Evolutionary conservation across 2,113 vertebrate genomes (phyloP).

Genomic region (Pteruthius melanotis): DNA sequence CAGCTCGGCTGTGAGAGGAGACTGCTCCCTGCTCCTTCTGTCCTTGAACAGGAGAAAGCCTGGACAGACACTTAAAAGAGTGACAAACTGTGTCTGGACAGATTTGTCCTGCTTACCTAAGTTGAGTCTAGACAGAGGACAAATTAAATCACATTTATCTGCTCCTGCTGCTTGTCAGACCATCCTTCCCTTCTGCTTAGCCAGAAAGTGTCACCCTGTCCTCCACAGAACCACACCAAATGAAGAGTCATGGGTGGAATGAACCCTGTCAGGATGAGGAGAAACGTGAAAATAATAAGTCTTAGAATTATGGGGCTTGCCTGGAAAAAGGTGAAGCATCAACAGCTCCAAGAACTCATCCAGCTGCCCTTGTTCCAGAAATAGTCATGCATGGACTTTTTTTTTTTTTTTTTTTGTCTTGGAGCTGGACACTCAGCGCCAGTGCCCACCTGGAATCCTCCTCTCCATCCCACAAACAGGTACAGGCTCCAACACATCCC

Average conservation of each 20-base stretch:
- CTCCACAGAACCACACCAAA: not conserved
- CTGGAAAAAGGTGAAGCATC: not conserved
- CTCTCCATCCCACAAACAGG: not conserved
- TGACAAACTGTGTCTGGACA: not conserved
- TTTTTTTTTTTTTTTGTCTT: not conserved
- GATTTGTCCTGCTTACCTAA: not conserved
- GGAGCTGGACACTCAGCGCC: not conserved
- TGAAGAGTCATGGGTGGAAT: not conserved
- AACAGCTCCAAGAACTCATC: not conserved
- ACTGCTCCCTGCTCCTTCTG: not conserved
- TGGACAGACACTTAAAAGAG: not conserved
- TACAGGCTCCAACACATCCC: not conserved
- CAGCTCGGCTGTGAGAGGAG: not conserved
- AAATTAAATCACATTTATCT: slow-evolving; percentile 6
- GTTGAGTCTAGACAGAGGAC: not conserved
- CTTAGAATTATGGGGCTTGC: not conserved
- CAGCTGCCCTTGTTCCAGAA: not conserved
- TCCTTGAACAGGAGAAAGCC: not conserved
- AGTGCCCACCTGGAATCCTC: not conserved
- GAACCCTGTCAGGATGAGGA: not conserved
- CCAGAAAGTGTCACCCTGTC: not conserved
- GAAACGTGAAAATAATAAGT: not conserved
- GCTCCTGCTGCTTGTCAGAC: not conserved
- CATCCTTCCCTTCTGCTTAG: not conserved
- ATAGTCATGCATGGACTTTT: not conserved